Evolutionary conservation across 2,113 vertebrate species (phyloP).

Genomic region (Bungarus multicinctus): DNA sequence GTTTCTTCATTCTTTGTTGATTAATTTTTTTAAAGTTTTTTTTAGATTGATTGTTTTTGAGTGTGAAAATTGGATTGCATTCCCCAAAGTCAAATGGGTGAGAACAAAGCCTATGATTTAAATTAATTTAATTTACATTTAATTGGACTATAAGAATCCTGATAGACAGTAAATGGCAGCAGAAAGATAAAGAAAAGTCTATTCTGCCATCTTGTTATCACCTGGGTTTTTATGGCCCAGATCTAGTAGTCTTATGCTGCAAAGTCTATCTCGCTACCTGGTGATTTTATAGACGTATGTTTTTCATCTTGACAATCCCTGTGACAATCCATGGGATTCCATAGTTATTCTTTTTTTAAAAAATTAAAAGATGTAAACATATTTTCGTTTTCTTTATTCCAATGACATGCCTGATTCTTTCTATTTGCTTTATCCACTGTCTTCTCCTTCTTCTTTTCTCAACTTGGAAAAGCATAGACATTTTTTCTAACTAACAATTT

Average conservation of each 20-base stretch:
- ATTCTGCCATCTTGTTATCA: not conserved
- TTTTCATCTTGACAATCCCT: not conserved
- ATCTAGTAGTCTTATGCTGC: not conserved
- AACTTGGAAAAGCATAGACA: not conserved
- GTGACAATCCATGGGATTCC: not conserved
- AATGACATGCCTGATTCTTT: not conserved
- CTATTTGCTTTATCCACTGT: not conserved
- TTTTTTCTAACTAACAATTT: not conserved
- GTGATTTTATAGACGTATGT: not conserved
- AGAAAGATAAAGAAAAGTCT: not conserved
- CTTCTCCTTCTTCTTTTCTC: not conserved
- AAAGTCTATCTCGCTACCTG: not conserved
- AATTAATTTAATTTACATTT: not conserved
- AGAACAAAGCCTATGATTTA: not conserved
- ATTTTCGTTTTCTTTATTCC: not conserved
- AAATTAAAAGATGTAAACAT: not conserved
- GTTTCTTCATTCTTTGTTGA: not conserved
- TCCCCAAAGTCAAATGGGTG: not conserved
- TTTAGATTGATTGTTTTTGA: not conserved
- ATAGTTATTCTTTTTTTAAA: not conserved
- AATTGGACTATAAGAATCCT: not conserved
- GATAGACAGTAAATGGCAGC: not conserved
- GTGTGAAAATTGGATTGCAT: not conserved
- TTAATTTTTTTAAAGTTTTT: not conserved
- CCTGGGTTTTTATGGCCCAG: not conserved